Base-by-base conservation (phyloP, 2,113 vertebrate species). In the Alces alces region DNA sequence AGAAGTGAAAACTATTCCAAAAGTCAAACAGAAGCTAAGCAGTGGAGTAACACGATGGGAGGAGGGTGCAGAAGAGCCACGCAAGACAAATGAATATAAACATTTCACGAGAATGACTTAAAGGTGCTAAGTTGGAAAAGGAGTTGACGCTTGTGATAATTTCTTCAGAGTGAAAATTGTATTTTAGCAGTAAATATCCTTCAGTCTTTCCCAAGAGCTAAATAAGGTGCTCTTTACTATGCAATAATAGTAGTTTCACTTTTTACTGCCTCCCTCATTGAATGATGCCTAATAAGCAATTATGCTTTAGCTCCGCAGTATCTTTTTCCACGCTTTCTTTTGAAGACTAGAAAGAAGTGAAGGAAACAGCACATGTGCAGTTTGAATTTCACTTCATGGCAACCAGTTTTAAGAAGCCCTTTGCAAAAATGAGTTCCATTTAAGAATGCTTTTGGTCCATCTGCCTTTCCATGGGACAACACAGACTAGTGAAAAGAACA, bases 121-220 rank as follows among this genome's bases (percentile, higher is more conserved):
- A 79, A 95, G 19, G 76, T 90, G 92, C 55, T 50, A 89, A 86
- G 80, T 15, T 91, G 58, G 93, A 94, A 97, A 97, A 85, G 1
- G 3, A 64, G 55, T 88, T 88, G 83, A 91, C 10, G 13, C 28
- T 50, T 83, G 96, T 73, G 66, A 94, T 79, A 83, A 57, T 97
- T 94, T 55, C 91, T 91, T 97, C 93, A 83, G 60, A 93, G 83
- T 89, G 86, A 91, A 97, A 97, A 94, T 82, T 96, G 76, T 55
- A 61, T 93, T 76, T 97, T 94, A 83, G 66, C 86, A 89, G 89
- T 93, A 97, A 98, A 96, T 96, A 97, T 70, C 33, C 88, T 96
- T 94, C 95, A 64, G 7, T 94, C 82, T 97, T 96, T 61, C 93
- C 97, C 86, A 83, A 93, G 96, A 98, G 91, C 76, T 89, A 95